Evolutionary conservation across 2,888 invertebrate species (phyloP).

Genomic region (Trissonchulus sp.): DNA sequence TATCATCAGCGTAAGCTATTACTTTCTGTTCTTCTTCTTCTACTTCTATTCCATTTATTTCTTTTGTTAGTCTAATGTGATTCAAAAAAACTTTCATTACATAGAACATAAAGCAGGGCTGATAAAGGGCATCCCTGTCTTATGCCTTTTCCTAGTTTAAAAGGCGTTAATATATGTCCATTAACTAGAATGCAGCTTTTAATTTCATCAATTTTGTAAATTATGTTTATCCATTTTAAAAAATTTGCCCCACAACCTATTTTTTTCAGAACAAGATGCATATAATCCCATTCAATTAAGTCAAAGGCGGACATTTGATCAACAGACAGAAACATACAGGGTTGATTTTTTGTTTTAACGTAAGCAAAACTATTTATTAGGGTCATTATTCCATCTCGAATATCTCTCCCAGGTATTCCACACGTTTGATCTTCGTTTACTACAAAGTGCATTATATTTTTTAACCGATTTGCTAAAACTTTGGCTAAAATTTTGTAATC

Average conservation of each 20-base stretch:
- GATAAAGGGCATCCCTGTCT: conserved; percentile 24
- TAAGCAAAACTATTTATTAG: not conserved
- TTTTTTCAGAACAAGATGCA: not conserved
- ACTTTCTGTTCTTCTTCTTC: not conserved
- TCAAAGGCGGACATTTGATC: conserved; percentile 24
- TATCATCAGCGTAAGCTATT: conserved; percentile 11
- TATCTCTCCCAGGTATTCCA: conserved; percentile 20
- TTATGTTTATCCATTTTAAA: conserved; percentile 14
- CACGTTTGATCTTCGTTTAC: conserved; percentile 12
- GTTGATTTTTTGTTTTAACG: not conserved
- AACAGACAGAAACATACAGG: not conserved
- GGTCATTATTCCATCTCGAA: not conserved
- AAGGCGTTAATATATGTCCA: conserved; percentile 1
- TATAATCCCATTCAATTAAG: conserved; percentile 9
- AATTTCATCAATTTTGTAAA: not conserved
- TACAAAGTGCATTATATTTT: not conserved
- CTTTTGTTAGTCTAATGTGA: not conserved
- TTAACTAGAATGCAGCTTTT: conserved; percentile 9
- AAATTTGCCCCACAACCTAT: not conserved
- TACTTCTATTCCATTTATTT: not conserved
- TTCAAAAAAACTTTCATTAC: not conserved
- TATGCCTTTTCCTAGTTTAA: not conserved
- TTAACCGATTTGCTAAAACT: not conserved
- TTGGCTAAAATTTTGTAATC: conserved; percentile 26
- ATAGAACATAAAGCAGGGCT: conserved; percentile 17